These are phyloP conservation scores for Lutjanus erythropterus DNA, from an alignment of 2,113 vertebrate species.

Conservation along the genomic window DNA sequence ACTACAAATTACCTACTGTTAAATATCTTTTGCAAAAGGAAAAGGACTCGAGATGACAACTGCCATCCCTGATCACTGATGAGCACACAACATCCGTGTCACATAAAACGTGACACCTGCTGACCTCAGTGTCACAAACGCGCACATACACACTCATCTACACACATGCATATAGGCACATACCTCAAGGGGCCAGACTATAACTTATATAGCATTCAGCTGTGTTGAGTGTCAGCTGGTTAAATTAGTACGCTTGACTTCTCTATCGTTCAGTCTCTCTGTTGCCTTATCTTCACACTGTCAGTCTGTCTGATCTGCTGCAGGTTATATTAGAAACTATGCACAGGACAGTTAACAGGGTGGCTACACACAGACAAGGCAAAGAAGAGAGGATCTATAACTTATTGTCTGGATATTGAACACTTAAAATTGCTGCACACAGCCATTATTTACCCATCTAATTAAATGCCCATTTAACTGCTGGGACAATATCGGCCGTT, in stretches of 20 bases:
- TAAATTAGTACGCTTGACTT: slow-evolving; percentile 53
- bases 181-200: slow-evolving; percentile 46
- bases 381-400: not conserved
- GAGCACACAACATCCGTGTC: slow-evolving; percentile 20
- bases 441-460: not conserved
- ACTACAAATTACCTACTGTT: slow-evolving; percentile 11
- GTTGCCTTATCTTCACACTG: not conserved
- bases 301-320: slow-evolving; percentile 17
- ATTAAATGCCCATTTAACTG: slow-evolving; percentile 1
- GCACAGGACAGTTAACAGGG: slow-evolving; percentile 4
- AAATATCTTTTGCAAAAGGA: slow-evolving; percentile 32
- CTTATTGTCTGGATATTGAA: not conserved
- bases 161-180: slow-evolving; percentile 17
- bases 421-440: not conserved
- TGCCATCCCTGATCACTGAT: slow-evolving; percentile 15
- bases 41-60: slow-evolving; percentile 27
- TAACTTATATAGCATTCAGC: slow-evolving; percentile 76
- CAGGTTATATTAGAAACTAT: not conserved
- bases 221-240: slow-evolving; percentile 72
- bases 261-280: slow-evolving; percentile 20
- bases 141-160: slow-evolving; percentile 8
- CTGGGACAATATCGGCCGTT: not conserved
- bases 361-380: not conserved
- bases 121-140: slow-evolving; percentile 44
- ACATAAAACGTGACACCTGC: slow-evolving; percentile 65